Percentiles rank a stretch among this genome's conserved stretches.
Conservation (phyloP, 2,113 vertebrate species). For the Gambusia affinis region DNA sequence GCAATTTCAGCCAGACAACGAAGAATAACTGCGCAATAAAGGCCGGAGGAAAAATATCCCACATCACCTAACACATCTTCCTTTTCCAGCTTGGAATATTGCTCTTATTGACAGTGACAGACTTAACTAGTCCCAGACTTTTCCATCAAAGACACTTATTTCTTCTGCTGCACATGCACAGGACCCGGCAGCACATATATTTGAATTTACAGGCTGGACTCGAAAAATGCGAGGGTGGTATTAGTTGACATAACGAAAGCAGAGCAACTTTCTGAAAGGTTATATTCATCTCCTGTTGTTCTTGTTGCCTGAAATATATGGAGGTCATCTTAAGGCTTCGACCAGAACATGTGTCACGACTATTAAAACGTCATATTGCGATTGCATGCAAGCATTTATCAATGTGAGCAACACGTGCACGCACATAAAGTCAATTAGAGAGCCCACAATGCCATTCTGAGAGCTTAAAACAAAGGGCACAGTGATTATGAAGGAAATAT, state of each 20-base stretch:
- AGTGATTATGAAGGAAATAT: constrained; percentile 12
- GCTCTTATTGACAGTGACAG: constrained; percentile 1
- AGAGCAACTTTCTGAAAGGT: background rate
- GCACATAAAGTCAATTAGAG: background rate
- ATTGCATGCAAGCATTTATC: background rate
- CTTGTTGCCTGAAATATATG: background rate
- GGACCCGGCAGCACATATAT: constrained; percentile 1
- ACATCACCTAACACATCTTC: constrained; percentile 6
- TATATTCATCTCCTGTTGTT: background rate
- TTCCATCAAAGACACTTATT: constrained; percentile 2
- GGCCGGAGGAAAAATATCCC: constrained; percentile 1
- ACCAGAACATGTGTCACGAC: background rate
- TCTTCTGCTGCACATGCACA: background rate
- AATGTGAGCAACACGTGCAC: background rate
- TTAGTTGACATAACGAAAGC: constrained; percentile 1
- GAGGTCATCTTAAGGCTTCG: background rate
- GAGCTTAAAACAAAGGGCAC: constrained; percentile 3
- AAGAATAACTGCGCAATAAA: constrained; percentile 1
- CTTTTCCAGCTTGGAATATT: background rate
- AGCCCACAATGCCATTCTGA: background rate
- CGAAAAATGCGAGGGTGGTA: background rate
- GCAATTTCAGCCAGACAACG: background rate
- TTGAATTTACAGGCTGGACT: constrained; percentile 3
- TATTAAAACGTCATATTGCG: background rate
- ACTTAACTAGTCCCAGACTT: constrained; percentile 1